A percentile compares a stretch with the other conserved stretches of the same genome.
phyloP scores from a whole-genome alignment of 2,113 vertebrate genomes.

The Gila orcuttii region DNA sequence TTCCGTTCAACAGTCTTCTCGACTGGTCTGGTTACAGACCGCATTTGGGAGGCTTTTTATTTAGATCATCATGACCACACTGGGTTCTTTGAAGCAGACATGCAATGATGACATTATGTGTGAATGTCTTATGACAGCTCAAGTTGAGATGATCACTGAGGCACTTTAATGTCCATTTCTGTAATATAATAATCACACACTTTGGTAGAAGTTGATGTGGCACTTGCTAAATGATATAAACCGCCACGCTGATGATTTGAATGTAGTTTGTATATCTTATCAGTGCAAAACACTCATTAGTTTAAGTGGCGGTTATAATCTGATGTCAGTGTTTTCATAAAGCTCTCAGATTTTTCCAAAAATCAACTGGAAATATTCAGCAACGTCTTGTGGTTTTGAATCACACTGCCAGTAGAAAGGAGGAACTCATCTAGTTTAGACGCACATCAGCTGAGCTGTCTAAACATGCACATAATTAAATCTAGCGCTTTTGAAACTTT shows the following conservation, averaged over 20 bases:
- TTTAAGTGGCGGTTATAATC: neutral
- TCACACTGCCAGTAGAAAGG: constrained; percentile 38
- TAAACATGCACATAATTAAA: constrained; percentile 32
- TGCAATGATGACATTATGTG: neutral
- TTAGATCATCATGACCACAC: neutral
- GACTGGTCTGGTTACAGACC: neutral
- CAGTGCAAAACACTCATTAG: neutral
- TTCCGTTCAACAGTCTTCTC: neutral
- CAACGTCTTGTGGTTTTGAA: constrained; percentile 44
- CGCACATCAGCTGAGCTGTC: constrained; percentile 2
- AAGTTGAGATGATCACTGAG: neutral
- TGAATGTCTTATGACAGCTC: neutral
- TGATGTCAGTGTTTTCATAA: neutral
- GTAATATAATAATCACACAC: too few relatives aligned
- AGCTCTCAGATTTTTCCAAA: neutral
- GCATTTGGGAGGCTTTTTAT: neutral
- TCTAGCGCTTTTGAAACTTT: neutral
- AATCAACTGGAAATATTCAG: constrained; percentile 39
- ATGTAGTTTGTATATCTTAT: neutral
- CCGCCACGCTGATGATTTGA: neutral
- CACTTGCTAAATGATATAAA: neutral
- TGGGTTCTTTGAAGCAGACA: neutral
- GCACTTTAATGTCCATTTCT: neutral
- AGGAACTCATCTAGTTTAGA: constrained; percentile 6
- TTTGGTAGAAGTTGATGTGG: neutral